Evolutionary conservation across 1,140 invertebrate genomes (phyloP), one percentile per base, ranked within the genome.

Genomic region (Drosophila burlai): DNA sequence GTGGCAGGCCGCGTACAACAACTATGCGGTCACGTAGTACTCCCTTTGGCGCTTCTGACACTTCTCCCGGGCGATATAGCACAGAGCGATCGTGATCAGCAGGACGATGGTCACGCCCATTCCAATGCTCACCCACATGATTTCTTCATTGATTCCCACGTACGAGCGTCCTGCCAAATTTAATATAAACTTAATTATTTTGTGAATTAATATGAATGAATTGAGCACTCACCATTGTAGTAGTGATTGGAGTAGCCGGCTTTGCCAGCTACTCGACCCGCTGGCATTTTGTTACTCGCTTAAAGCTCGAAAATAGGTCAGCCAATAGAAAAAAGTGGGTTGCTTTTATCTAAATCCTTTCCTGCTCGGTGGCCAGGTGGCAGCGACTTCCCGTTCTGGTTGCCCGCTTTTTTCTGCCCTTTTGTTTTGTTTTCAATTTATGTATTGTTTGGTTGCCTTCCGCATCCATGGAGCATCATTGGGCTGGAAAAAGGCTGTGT

Each of bases 51-150:
- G 94, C 75, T 96, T 96, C 67, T 95, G 95, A 92, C 96, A 97
- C 87, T 97, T 97, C 93, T 97, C 96, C 46, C 95, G 94, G 16
- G 96, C 94, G 54, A 97, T 96, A 85, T 97, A 97, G 93, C 96
- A 97, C 3, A 97, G 93, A 1, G 96, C 96, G 69, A 97, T 96
- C 2, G 95, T 96, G 85, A 97, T 97, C 4, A 97, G 94, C 0
- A 97, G 94, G 1, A 95, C 96, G 63, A 97, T 97, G n/a, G 96
- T 96, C 54, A 97, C 96, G 6, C 96, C 96, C 96, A 97, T 97
- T 24, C 96, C 96, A 82, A 97, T 96, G 93, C 96, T 97, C 79
- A 97, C 96, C 96, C 96, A 97, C 81, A 97, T 97, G 75, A 97
- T 97, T 91, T 97, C 96, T 93, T 97, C 96, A 92, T 97, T 97